These are phyloP conservation scores for Plebejus melissa DNA, from an alignment of 2,888 invertebrate genomes.

Conservation along the genomic window DNA sequence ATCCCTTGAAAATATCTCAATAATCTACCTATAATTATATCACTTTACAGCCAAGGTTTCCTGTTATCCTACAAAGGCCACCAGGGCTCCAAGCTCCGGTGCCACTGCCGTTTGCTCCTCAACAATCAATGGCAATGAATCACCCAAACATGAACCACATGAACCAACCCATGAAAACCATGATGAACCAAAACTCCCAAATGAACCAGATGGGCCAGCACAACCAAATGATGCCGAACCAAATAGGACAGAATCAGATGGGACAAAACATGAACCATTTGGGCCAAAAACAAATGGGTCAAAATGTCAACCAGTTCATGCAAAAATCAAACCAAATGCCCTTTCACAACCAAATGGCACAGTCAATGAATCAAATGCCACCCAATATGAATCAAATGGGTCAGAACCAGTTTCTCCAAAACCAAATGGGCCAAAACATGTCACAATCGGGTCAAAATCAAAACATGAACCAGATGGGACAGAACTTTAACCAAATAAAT, in stretches of 20 bases:
- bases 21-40: not conserved
- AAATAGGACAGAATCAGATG: conserved; percentile 48
- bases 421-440: conserved; percentile 44
- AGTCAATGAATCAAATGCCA: conserved; percentile 41
- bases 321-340: conserved; percentile 44
- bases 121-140: conserved; percentile 51
- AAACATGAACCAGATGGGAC: conserved; percentile 40
- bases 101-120: conserved; percentile 63
- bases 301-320: conserved; percentile 43
- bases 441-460: conserved; percentile 42
- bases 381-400: conserved; percentile 43
- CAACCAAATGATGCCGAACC: conserved; percentile 40
- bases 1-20: not conserved
- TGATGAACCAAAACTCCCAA: conserved; percentile 44
- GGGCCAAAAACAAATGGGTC: conserved; percentile 42
- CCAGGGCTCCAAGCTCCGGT: conserved; percentile 67
- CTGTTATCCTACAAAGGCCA: conserved; percentile 67
- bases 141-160: conserved; percentile 46
- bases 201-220: conserved; percentile 45
- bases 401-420: conserved; percentile 44
- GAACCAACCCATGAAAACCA: conserved; percentile 47
- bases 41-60: conserved; percentile 61
- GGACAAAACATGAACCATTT: conserved; percentile 46
- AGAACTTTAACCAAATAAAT: conserved; percentile 50
- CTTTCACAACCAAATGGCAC: conserved; percentile 48